Evolutionary conservation across 2,797 vertebrate species (phyloP).

Genomic region (Semotilus atromaculatus): DNA sequence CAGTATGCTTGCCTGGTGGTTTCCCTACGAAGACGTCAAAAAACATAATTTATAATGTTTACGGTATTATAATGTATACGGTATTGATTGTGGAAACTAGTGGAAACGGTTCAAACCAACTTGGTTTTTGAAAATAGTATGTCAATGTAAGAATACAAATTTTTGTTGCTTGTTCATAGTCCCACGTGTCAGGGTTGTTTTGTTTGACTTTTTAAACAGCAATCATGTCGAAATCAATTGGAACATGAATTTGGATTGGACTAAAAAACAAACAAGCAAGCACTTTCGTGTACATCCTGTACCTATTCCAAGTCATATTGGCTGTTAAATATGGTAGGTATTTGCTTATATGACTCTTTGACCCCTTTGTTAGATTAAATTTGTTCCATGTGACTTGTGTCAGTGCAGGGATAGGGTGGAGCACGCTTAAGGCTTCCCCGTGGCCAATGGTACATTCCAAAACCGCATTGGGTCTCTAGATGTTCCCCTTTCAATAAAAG

Average conservation of each 20-base stretch:
- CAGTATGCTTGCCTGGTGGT: constrained; percentile 23
- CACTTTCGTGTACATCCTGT: background rate
- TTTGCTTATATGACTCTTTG: constrained; percentile 12
- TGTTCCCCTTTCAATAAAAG: constrained; percentile 51
- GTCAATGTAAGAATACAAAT: background rate
- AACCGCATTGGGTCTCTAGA: constrained; percentile 44
- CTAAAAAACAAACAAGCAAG: background rate
- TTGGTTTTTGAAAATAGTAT: background rate
- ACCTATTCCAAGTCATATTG: background rate
- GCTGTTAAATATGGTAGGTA: background rate
- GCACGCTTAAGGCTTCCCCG: background rate
- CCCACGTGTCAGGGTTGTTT: background rate
- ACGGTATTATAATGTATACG: background rate
- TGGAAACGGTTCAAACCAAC: background rate
- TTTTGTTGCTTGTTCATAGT: background rate
- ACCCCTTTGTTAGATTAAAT: background rate
- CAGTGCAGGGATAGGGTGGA: constrained; percentile 14
- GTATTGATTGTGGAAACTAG: background rate
- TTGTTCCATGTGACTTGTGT: background rate
- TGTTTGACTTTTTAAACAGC: background rate
- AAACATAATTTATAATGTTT: background rate
- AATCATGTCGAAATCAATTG: background rate
- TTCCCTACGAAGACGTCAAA: background rate
- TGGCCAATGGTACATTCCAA: constrained; percentile 52
- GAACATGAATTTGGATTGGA: background rate